Base-by-base conservation (phyloP, 2,797 vertebrate genomes). In the Odontamblyopus rebecca region DNA sequence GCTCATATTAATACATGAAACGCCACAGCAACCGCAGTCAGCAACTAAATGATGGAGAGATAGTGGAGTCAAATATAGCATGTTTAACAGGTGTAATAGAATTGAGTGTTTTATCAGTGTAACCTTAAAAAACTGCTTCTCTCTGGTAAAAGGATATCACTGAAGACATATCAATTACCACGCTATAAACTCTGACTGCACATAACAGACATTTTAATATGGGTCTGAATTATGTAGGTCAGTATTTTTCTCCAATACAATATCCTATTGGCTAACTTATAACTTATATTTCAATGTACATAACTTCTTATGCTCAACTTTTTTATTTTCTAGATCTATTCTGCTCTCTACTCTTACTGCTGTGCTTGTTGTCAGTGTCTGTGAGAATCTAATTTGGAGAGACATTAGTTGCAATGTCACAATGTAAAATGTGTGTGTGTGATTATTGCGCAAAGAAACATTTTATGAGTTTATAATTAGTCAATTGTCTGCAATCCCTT, bases 1-100 rank as follows among this genome's bases (percentile, higher is more conserved):
- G 54, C 75, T 75, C 66, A 72, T 82, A 82, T 76, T 63, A 68
- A 70, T 51, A 38, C 35, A 57, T 67, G 78, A 82, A 82, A 82
- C 63, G 60, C 26, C n/a, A 69, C 18, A 2, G 73, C 67, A 71
- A 76, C 54, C 63, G 48, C 71, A 80, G 76, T 76, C 68, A 30
- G 78, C 41, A 68, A 74, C 68, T 67, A 68, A 71, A 62, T 74
- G 60, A 73, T 16, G 35, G 67, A 32, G 64, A 50, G 60, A 54
- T 38, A 27, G 54, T 51, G 62, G 69, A 0, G n/a, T n/a, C 57
- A 71, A 61, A 73, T 66, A 61, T 64, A 69, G n/a, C 1, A 41
- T 16, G 1, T 69, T 70, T 75, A 71, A 62, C 38, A 73, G 70
- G n/a, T 66, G 48, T 69, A 78, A 67, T 74, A 68, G 71, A 5